Percentiles rank a stretch among this genome's conserved stretches.
These are phyloP conservation scores for Phallusia fumigata DNA, from an alignment of 23 tunicate genomes.

Conservation along the genomic window DNA sequence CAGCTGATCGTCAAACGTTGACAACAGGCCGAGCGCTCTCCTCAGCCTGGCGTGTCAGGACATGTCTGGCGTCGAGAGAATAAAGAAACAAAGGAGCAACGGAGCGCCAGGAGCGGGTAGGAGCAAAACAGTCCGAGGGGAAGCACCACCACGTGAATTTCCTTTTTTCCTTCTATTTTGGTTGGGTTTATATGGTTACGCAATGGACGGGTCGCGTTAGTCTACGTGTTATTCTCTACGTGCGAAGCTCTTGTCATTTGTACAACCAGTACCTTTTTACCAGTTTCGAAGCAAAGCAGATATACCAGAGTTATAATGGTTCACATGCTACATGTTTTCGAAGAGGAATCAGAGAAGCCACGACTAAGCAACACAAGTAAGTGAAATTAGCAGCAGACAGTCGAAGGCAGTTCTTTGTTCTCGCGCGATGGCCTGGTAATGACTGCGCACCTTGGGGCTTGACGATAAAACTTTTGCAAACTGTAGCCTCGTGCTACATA, in stretches of 20 bases:
- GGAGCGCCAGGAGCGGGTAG: background rate
- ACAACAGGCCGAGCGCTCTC: background rate
- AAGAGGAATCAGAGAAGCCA: background rate
- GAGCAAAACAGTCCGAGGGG: constrained; percentile 20
- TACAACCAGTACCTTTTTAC: background rate
- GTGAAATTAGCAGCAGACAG: background rate
- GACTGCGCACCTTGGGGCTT: too few relatives aligned
- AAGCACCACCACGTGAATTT: background rate
- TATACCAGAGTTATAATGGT: background rate
- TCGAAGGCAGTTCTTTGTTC: too few relatives aligned
- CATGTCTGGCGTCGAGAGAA: background rate
- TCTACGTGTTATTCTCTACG: background rate
- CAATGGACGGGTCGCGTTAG: background rate
- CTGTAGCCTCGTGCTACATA: too few relatives aligned
- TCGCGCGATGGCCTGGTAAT: too few relatives aligned
- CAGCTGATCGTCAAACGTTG: constrained; percentile 6
- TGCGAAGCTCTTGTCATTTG: background rate
- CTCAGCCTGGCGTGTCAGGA: background rate
- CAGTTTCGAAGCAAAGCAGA: background rate
- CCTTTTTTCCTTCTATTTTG: constrained; percentile 4
- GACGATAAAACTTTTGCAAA: too few relatives aligned
- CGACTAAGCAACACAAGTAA: background rate
- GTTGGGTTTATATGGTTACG: constrained; percentile 20
- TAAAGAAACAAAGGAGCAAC: constrained; percentile 2
- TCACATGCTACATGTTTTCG: background rate